Conservation (phyloP, 2,888 invertebrate species). For the Drosophila cracens region DNA sequence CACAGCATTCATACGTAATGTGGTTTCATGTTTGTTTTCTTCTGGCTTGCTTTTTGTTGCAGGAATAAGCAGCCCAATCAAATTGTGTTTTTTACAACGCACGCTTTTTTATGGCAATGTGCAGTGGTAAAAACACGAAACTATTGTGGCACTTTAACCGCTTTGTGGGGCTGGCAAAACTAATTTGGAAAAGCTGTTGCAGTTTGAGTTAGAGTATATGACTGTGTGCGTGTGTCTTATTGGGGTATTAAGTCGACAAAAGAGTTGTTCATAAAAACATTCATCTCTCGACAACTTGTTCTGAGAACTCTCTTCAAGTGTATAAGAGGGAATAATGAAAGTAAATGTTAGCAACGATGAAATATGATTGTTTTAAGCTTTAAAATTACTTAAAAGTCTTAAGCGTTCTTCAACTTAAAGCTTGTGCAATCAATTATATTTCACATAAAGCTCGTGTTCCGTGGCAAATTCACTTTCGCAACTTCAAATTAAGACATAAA, state of each 20-base stretch:
- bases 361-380: not conserved
- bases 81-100: constrained; percentile 36
- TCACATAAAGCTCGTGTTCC: not conserved
- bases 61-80: constrained; percentile 44
- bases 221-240: not conserved
- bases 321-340: not conserved
- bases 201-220: constrained; percentile 23
- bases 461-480: not conserved
- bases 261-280: not conserved
- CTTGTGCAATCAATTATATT: not conserved
- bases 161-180: constrained; percentile 15
- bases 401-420: not conserved
- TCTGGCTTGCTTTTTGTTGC: constrained; percentile 1
- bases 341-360: not conserved
- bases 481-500: constrained; percentile 1
- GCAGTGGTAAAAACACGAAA: constrained; percentile 51
- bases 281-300: too few relatives aligned
- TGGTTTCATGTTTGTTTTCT: not conserved
- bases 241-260: not conserved
- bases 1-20: constrained; percentile 33
- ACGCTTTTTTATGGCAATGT: constrained; percentile 17
- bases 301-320: not conserved
- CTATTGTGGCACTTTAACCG: constrained; percentile 37
- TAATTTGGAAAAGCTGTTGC: constrained; percentile 21
- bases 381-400: not conserved